phyloP scores from a whole-genome alignment of 2,113 vertebrate genomes.

The Synchiropus splendidus region DNA sequence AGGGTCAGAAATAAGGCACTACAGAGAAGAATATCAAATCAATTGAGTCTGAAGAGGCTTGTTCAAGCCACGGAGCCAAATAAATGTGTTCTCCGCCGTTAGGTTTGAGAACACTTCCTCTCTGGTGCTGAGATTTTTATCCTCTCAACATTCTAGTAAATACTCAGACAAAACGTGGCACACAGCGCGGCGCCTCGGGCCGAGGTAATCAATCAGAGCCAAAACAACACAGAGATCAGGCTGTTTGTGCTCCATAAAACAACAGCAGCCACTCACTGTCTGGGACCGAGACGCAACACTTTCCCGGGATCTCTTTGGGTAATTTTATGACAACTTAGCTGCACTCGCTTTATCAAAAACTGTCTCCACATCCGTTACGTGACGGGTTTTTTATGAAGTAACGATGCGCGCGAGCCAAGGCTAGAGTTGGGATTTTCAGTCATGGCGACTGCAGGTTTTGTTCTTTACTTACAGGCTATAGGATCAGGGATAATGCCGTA shows the following conservation, averaged over 20 bases:
- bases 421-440: slow-evolving; percentile 14
- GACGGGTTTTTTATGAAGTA: slow-evolving; percentile 2
- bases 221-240: slow-evolving; percentile 55
- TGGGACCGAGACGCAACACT: slow-evolving; percentile 39
- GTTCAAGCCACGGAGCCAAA: too few relatives aligned
- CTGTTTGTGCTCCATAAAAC: slow-evolving; percentile 60
- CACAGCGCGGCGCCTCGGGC: slow-evolving; percentile 48
- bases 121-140: slow-evolving; percentile 45
- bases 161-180: slow-evolving; percentile 48
- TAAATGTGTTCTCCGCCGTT: too few relatives aligned
- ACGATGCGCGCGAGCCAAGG: slow-evolving; percentile 12
- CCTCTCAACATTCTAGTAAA: slow-evolving; percentile 61
- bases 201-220: slow-evolving; percentile 61
- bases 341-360: slow-evolving; percentile 29
- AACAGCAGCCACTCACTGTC: slow-evolving; percentile 47
- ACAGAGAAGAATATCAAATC: too few relatives aligned
- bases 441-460: slow-evolving; percentile 39
- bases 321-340: slow-evolving; percentile 11
- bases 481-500: slow-evolving; percentile 63
- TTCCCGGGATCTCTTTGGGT: slow-evolving; percentile 18
- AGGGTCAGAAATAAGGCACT: too few relatives aligned
- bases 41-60: too few relatives aligned
- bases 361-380: slow-evolving; percentile 14
- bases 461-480: slow-evolving; percentile 47
- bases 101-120: too few relatives aligned